phyloP scores from a whole-genome alignment of 2,113 vertebrate species.

The Amphilophus citrinellus region DNA sequence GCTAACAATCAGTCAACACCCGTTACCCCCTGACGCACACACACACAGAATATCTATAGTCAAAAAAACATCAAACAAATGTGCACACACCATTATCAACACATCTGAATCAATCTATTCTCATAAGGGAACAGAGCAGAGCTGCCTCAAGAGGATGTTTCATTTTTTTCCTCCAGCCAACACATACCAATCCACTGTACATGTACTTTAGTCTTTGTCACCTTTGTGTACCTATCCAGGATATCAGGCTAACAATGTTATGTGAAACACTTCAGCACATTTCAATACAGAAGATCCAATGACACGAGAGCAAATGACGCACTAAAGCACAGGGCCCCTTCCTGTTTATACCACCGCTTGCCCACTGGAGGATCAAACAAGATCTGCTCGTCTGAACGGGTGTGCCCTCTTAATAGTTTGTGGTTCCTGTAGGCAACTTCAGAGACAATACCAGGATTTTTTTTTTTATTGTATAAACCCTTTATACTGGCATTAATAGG shows the following conservation, averaged over 20 bases:
- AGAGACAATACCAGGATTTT: not conserved
- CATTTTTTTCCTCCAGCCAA: slow-evolving; percentile 26
- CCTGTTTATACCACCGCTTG: slow-evolving; percentile 74
- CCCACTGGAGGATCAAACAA: slow-evolving; percentile 66
- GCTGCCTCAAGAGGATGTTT: slow-evolving; percentile 55
- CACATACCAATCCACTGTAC: slow-evolving; percentile 24
- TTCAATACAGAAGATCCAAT: slow-evolving; percentile 69
- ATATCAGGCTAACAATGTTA: slow-evolving; percentile 72
- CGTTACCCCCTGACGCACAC: not conserved
- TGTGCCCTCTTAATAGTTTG: slow-evolving; percentile 31
- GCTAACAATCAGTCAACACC: slow-evolving; percentile 42
- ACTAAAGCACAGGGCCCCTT: slow-evolving; percentile 72
- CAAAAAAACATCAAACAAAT: slow-evolving; percentile 47
- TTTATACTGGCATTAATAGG: not conserved
- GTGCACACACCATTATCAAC: slow-evolving; percentile 18
- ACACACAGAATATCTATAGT: slow-evolving; percentile 19
- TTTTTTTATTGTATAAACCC: not conserved
- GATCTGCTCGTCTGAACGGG: slow-evolving; percentile 33
- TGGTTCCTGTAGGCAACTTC: not conserved
- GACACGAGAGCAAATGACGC: slow-evolving; percentile 72
- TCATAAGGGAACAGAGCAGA: slow-evolving; percentile 32
- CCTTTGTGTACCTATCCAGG: slow-evolving; percentile 66
- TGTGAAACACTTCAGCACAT: slow-evolving; percentile 61
- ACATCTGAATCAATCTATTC: slow-evolving; percentile 29
- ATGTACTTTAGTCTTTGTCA: slow-evolving; percentile 37